Evolutionary conservation across 2,113 vertebrate species (phyloP), one percentile per base, ranked within the genome.

Genomic region (Coturnix japonica): DNA sequence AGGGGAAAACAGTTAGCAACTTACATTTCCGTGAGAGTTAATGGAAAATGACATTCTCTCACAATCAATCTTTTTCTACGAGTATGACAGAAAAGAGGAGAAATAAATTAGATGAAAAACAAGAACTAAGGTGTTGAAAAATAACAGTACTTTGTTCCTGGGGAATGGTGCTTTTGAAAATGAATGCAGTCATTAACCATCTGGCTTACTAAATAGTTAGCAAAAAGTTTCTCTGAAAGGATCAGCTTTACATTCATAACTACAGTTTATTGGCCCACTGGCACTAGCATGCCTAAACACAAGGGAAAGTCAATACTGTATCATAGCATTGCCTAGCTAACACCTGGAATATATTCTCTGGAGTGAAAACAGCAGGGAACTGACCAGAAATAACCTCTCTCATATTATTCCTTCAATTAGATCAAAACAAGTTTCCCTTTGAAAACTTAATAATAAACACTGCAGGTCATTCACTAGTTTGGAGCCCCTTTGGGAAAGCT

Each of bases 361-460:
- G 97, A 98, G 97, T 96, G 97, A 98, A 98, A 98, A 97, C 97
- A 98, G 97, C 98, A 98, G 97, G 97, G 96, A 98, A 97, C 95
- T 98, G 97, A 98, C 98, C 97, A 98, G 97, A 97, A 98, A 97
- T 98, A 98, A 98, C 97, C 97, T 96, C 93, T 92, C 94, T 96
- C 74, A 6, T 97, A 98, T 98, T 98, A 98, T 98, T 97, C 96
- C 96, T 98, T 98, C 98, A 98, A 98, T 98, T 98, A 98, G 97
- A 97, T 97, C 97, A 97, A 98, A 98, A 98, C 98, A 98, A 98
- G 97, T 98, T 98, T 98, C 96, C 93, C 97, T 98, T 98, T 98
- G 97, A 98, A 98, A 97, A 97, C 96, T 97, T 97, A 98, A 98
- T 98, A 98, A 98, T 98, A 98, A 98, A 98, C 97, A 98, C 97